Evolutionary conservation across 2,113 vertebrate genomes (phyloP), one percentile per base, ranked within the genome.

Genomic region (Hydrochoerus hydrochaeris): DNA sequence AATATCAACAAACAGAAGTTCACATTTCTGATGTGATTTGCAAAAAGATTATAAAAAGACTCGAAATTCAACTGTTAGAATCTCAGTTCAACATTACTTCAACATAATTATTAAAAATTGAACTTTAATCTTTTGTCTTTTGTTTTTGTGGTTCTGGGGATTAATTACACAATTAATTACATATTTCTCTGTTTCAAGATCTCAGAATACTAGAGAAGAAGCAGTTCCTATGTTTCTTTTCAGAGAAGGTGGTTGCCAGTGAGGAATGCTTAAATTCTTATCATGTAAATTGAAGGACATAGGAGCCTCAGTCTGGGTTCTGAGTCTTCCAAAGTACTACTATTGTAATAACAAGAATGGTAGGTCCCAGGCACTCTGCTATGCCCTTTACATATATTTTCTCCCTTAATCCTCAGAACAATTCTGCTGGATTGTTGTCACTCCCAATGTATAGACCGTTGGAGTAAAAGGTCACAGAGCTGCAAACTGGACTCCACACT

Each of bases 1-100:
- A 86, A 67, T 80, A 86, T 90, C 44, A 88, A 71, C 20, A 84
- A 77, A 88, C 65, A 86, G 28, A 77, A 52, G 35, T 65, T 91
- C 57, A 80, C 71, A 67, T 83, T 58, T 62, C 13, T 9, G 38
- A 62, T 91, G 75, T 85, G 16, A 75, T 85, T 89, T 88, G 32
- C 24, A 16, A 80, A 41, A 69, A 77, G 26, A 62, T 5, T 63
- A 5, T 67, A 46, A 85, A 49, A 84, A 69, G 35, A 71, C 86
- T 22, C 35, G 41, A 89, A 85, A 75, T 54, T 65, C 63, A 86
- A 30, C 52, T 82, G 22, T 83, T 63, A 71, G 86, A 67, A 49
- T 67, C 77, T 67, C 52, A 78, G n/a, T 44, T 32, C 20, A 41
- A 17, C n/a, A 60, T 86, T 84, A 35, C 35, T 85, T 20, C 49